phyloP scores from a whole-genome alignment of 2,113 vertebrate species.

The Pteruthius melanotis region DNA sequence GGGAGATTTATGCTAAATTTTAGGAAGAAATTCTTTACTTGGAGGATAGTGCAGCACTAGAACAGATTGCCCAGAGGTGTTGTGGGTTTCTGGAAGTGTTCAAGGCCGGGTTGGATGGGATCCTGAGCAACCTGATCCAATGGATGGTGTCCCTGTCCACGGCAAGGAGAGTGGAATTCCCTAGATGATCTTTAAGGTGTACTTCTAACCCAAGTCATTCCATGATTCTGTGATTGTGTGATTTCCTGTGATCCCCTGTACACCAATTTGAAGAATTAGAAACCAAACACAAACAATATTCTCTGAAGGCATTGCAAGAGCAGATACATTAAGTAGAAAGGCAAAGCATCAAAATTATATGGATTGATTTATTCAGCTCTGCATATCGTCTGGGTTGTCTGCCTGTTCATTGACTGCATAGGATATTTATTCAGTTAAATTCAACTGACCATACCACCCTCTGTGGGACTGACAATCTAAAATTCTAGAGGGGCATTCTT shows the following conservation, averaged over 20 bases:
- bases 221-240: neutral
- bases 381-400: neutral
- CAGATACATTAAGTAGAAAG: neutral
- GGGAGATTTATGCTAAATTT: neutral
- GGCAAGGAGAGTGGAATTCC: neutral
- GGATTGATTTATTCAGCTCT: neutral
- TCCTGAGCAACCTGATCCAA: neutral
- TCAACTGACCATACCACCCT: neutral
- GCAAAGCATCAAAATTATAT: neutral
- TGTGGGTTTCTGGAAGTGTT: neutral
- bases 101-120: neutral
- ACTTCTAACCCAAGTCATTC: neutral
- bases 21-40: neutral
- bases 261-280: neutral
- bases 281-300: neutral
- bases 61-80: neutral
- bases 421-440: neutral
- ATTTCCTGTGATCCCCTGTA: neutral
- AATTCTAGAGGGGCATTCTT: neutral
- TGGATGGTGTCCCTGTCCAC: too few species aligned
- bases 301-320: neutral
- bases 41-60: neutral
- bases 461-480: neutral
- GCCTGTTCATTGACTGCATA: neutral
- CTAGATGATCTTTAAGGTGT: neutral